Percentiles rank a stretch among this genome's conserved stretches.
phyloP scores from a whole-genome alignment of 1,140 invertebrate species.

The Oncopeltus fasciatus region DNA sequence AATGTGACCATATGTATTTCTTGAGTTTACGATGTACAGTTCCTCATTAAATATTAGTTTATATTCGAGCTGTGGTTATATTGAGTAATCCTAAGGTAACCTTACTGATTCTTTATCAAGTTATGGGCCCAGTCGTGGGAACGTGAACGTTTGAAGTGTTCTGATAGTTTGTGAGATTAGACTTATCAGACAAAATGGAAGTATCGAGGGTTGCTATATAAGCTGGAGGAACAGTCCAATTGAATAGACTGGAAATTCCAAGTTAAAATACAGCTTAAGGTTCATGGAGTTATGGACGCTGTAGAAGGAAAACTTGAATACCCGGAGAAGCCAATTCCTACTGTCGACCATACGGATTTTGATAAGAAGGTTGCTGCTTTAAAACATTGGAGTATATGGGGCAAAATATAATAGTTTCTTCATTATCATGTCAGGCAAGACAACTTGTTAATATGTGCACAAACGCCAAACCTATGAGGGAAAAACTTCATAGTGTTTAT shows the following conservation, averaged over 20 bases:
- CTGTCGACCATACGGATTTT: not conserved
- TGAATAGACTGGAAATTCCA: conserved; percentile 15
- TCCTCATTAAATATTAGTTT: no score
- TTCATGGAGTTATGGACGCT: not conserved
- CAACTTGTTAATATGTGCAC: conserved; percentile 5
- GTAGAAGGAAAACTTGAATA: conserved; percentile 8
- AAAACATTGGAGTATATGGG: not conserved
- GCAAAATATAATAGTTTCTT: conserved; percentile 11
- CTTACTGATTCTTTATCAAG: no score
- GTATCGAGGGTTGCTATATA: no score
- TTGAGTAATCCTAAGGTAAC: no score
- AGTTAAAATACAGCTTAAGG: conserved; percentile 5
- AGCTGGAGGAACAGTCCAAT: conserved; percentile 10
- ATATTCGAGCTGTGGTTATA: no score
- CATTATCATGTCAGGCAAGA: conserved; percentile 16
- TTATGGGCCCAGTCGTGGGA: no score
- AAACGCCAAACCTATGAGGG: conserved; percentile 23
- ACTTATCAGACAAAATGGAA: no score
- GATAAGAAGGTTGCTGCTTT: not conserved
- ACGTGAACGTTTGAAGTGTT: no score
- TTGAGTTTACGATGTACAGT: no score
- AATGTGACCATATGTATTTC: no score
- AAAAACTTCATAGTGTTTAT: conserved; percentile 23
- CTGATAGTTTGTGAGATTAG: no score
- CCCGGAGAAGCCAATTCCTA: not conserved